Evolutionary conservation across 2,113 vertebrate species (phyloP).

Genomic region (Xerus inauris): DNA sequence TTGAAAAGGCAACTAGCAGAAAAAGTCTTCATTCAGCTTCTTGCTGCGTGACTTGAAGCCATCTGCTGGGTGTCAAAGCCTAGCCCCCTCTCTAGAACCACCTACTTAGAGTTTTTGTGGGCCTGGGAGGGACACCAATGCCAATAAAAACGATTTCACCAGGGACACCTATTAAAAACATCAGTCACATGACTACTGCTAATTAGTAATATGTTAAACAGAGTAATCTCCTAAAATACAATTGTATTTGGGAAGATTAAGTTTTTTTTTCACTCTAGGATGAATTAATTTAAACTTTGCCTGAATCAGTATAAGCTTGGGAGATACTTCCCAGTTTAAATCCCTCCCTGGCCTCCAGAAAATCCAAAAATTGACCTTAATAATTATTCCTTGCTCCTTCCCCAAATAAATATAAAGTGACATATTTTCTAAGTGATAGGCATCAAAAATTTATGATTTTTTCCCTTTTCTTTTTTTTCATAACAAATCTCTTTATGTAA

Average conservation of each 20-base stretch:
- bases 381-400: neutral
- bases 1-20: neutral
- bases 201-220: neutral
- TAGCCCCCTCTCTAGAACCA: neutral
- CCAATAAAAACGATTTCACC: neutral
- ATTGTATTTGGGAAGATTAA: neutral
- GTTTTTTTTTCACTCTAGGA: slow-evolving; percentile 16
- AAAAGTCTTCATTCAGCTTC: neutral
- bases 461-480: neutral
- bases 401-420: neutral
- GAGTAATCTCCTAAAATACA: neutral
- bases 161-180: neutral
- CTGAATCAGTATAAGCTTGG: neutral
- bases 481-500: neutral
- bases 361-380: neutral
- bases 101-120: neutral
- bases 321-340: neutral
- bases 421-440: neutral
- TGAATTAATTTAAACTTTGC: neutral
- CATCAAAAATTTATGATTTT: neutral
- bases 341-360: neutral
- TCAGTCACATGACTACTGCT: neutral
- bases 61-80: neutral
- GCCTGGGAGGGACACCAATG: neutral
- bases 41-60: neutral